phyloP scores from a whole-genome alignment of 2,888 invertebrate species.

The Polyommatus icarus region DNA sequence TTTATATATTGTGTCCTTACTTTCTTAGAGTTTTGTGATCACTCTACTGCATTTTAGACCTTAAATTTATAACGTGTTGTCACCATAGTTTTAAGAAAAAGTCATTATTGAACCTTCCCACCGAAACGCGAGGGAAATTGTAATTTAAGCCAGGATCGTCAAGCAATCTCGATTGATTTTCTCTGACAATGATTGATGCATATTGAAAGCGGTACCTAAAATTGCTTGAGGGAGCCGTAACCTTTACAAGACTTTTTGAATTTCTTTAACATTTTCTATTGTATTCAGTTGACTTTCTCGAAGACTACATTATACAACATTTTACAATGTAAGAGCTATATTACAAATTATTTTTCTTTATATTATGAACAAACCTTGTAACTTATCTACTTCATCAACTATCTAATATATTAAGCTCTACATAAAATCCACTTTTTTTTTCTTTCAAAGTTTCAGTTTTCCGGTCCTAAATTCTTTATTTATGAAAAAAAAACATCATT shows the following conservation, averaged over 20 bases:
- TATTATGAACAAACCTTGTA: no score
- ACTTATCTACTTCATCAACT: no score
- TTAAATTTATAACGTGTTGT: not conserved
- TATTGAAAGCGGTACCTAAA: slow-evolving; percentile 4
- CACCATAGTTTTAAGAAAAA: slow-evolving; percentile 21
- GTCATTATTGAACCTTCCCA: not conserved
- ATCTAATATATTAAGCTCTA: no score
- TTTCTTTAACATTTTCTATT: not conserved
- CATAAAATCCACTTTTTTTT: no score
- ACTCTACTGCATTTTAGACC: not conserved
- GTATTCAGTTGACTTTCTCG: no score
- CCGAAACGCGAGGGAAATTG: not conserved
- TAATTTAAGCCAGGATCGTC: slow-evolving; percentile 20
- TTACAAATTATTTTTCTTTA: no score
- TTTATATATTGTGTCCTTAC: not conserved
- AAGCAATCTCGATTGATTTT: slow-evolving; percentile 26
- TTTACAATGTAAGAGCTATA: no score
- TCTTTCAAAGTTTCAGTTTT: no score
- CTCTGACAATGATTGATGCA: slow-evolving; percentile 24
- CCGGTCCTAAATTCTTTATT: no score
- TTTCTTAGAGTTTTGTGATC: not conserved
- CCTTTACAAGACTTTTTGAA: not conserved
- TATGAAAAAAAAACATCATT: no score
- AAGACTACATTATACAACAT: no score
- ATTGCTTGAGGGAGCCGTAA: not conserved